A percentile compares a stretch with the other conserved stretches of the same genome.
Evolutionary conservation across 2,888 invertebrate species (phyloP).

Genomic region (Gastrophysa polygoni): DNA sequence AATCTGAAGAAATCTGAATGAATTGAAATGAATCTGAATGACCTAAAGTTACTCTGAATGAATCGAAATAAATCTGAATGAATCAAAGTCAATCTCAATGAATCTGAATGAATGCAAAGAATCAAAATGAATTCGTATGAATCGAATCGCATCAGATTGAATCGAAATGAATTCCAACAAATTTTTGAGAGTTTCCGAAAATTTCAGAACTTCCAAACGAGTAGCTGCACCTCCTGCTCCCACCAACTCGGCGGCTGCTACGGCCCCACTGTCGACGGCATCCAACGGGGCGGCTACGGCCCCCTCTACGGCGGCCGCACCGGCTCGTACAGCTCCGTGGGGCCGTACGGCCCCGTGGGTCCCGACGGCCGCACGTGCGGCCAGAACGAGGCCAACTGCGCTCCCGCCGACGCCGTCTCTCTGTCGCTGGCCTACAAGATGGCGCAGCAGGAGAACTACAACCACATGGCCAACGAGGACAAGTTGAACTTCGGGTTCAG

Average conservation of each 20-base stretch:
- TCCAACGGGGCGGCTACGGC: not conserved
- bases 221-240: not conserved
- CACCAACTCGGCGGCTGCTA: conserved; percentile 3
- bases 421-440: conserved; percentile 58
- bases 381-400: conserved; percentile 12
- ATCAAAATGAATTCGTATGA: too few species aligned
- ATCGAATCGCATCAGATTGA: too few species aligned
- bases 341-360: not conserved
- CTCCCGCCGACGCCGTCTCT: conserved; percentile 61
- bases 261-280: not conserved
- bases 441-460: conserved; percentile 52
- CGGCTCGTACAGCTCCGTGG: conserved; percentile 4
- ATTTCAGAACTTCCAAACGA: not conserved
- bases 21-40: too few species aligned
- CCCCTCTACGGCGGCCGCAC: not conserved
- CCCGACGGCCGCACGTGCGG: not conserved
- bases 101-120: too few species aligned
- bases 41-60: too few species aligned
- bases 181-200: too few species aligned
- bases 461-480: conserved; percentile 56
- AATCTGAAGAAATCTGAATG: too few species aligned
- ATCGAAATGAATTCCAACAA: too few species aligned
- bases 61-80: too few species aligned
- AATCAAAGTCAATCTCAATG: too few species aligned
- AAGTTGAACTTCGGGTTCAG: conserved; percentile 62